A percentile compares a stretch with the other conserved stretches of the same genome.
phyloP scores from a whole-genome alignment of 2,113 vertebrate genomes.

The Eubucco bourcierii region DNA sequence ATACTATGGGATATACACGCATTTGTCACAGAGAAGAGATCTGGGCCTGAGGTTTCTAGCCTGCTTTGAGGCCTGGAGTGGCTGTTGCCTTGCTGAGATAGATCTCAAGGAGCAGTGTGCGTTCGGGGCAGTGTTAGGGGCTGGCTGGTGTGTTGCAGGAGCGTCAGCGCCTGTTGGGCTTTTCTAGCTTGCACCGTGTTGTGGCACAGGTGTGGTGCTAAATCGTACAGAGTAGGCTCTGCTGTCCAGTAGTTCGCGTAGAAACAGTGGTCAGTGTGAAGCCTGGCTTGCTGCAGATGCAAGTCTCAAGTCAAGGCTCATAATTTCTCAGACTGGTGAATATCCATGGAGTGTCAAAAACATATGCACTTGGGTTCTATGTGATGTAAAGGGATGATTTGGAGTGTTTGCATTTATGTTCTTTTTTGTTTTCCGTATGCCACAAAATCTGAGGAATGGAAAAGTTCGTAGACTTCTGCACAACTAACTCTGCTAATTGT shows the following conservation, averaged over 20 bases:
- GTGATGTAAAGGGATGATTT: background rate
- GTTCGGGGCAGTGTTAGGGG: rapidly evolving
- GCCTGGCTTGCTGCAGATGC: background rate
- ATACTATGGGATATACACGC: rapidly evolving
- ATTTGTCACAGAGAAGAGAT: rapidly evolving
- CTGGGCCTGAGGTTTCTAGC: rapidly evolving
- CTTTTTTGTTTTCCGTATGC: background rate
- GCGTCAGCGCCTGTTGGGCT: rapidly evolving
- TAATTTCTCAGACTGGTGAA: background rate
- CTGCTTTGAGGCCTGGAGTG: background rate
- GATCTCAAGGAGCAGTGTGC: rapidly evolving
- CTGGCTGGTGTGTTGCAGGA: rapidly evolving
- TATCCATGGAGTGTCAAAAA: no score
- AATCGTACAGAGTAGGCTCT: rapidly evolving
- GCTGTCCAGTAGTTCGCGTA: rapidly evolving
- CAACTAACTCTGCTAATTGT: background rate
- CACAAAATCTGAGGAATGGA: background rate
- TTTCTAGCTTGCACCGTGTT: rapidly evolving
- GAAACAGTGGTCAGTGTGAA: background rate
- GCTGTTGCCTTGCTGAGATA: background rate
- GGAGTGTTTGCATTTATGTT: background rate
- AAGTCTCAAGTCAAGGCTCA: background rate
- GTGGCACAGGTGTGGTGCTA: rapidly evolving
- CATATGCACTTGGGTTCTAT: rapidly evolving
- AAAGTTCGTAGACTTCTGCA: background rate